Conservation (phyloP, 1,140 invertebrate species). For the Saccostrea cuccullata region DNA sequence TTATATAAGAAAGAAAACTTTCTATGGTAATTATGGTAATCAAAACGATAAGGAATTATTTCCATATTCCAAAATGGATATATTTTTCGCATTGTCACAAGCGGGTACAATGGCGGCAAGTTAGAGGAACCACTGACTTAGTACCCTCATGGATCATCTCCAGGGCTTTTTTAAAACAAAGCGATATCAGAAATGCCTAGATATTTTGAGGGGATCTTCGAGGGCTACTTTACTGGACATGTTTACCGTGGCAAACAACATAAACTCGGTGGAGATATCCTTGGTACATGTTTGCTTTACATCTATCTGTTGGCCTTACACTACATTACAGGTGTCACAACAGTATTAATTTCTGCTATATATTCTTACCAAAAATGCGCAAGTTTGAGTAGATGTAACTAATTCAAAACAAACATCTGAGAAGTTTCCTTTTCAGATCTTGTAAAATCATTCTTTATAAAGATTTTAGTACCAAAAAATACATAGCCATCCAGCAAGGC, state of each 20-base stretch:
- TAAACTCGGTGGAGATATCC: not conserved
- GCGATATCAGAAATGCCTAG: not conserved
- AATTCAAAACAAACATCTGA: too few species aligned
- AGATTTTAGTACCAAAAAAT: too few species aligned
- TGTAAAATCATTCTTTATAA: too few species aligned
- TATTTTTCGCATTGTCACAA: not conserved
- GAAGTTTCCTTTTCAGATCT: too few species aligned
- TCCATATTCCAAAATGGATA: not conserved
- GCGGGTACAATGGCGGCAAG: slow-evolving; percentile 2
- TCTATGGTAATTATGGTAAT: too few species aligned
- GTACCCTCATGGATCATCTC: not conserved
- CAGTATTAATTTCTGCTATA: too few species aligned
- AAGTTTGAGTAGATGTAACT: too few species aligned
- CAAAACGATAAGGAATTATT: not conserved
- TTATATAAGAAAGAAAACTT: too few species aligned
- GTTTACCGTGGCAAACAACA: not conserved
- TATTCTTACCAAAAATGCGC: too few species aligned
- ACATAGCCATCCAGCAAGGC: too few species aligned
- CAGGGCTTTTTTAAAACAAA: not conserved
- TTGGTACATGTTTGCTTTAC: not conserved
- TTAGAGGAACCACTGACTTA: not conserved
- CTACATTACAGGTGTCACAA: too few species aligned
- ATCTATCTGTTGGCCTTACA: too few species aligned
- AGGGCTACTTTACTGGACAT: not conserved
- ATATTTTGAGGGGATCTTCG: not conserved